Percentiles rank a stretch among this genome's conserved stretches.
phyloP scores from a whole-genome alignment of 2,113 vertebrate species.

The Pampusana beccarii region DNA sequence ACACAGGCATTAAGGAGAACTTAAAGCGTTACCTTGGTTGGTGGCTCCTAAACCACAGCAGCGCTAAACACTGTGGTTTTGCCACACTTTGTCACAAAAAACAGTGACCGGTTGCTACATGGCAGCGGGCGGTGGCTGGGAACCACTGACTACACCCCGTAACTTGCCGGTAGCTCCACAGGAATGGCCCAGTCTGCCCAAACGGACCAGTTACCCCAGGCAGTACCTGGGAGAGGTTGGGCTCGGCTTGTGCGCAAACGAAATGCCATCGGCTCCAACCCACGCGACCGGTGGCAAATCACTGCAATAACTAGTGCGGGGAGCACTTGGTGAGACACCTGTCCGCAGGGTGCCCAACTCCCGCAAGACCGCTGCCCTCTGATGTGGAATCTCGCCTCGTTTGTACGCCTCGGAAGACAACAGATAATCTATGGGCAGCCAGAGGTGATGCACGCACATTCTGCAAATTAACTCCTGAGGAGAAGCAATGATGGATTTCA shows the following conservation, averaged over 20 bases:
- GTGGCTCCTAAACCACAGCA: neutral
- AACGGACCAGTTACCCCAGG: rapidly evolving
- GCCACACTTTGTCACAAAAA: neutral
- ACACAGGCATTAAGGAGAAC: neutral
- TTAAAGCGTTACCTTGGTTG: rapidly evolving
- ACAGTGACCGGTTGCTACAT: neutral
- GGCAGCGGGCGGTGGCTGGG: neutral
- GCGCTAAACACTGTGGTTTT: neutral
- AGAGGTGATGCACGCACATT: neutral
- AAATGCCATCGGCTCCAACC: neutral
- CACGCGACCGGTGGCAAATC: rapidly evolving
- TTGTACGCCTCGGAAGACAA: neutral
- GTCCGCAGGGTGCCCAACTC: neutral
- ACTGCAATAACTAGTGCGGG: neutral
- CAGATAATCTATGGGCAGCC: neutral
- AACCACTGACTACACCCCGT: neutral
- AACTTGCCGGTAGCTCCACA: neutral
- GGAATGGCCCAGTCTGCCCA: rapidly evolving
- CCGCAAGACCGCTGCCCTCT: neutral
- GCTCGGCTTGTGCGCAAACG: rapidly evolving
- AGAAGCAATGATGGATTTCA: neutral
- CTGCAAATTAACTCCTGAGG: neutral
- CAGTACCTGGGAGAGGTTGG: neutral
- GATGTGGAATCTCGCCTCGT: neutral
- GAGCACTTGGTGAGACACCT: neutral